Conservation (phyloP, 1,140 invertebrate species). For the Drosophila hydei region DNA sequence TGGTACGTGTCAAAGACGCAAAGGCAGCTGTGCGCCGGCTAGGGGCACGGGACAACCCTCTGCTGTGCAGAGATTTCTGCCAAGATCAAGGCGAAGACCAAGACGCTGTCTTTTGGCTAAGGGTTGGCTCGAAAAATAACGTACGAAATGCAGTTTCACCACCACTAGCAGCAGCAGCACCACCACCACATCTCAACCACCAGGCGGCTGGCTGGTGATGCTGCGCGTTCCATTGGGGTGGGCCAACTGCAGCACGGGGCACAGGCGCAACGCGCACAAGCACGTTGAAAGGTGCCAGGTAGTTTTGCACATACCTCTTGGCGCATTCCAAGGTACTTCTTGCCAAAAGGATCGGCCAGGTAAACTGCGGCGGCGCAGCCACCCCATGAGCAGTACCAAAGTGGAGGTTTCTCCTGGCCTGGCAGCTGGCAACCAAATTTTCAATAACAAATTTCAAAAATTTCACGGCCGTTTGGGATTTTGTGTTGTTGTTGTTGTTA, state of each 20-base stretch:
- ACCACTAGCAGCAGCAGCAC: conserved; percentile 48
- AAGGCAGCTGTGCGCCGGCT: conserved; percentile 35
- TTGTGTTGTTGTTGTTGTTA: conserved; percentile 14
- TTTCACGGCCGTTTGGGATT: conserved; percentile 70
- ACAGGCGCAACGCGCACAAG: conserved; percentile 16
- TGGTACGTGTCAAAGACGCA: conserved; percentile 56
- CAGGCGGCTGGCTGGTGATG: conserved; percentile 54
- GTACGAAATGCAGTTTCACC: conserved; percentile 67
- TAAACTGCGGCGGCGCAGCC: conserved; percentile 64
- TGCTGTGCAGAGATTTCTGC: conserved; percentile 39
- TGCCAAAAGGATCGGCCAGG: conserved; percentile 43
- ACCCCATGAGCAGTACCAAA: conserved; percentile 29
- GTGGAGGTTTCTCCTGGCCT: conserved; percentile 18
- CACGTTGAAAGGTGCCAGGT: conserved; percentile 63
- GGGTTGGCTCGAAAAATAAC: conserved; percentile 64
- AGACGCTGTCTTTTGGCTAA: conserved; percentile 42
- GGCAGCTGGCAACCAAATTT: conserved; percentile 55
- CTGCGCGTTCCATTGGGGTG: conserved; percentile 59
- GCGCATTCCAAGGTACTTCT: conserved; percentile 74
- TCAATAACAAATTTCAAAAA: conserved; percentile 45
- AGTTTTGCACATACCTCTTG: conserved; percentile 78
- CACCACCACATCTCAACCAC: conserved; percentile 23
- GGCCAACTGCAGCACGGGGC: conserved; percentile 39
- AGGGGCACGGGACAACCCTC: conserved; percentile 49
- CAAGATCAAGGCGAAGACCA: conserved; percentile 49